Evolutionary conservation across 2,113 vertebrate species (phyloP), one percentile per base, ranked within the genome.

Genomic region (Prunella fulvescens): DNA sequence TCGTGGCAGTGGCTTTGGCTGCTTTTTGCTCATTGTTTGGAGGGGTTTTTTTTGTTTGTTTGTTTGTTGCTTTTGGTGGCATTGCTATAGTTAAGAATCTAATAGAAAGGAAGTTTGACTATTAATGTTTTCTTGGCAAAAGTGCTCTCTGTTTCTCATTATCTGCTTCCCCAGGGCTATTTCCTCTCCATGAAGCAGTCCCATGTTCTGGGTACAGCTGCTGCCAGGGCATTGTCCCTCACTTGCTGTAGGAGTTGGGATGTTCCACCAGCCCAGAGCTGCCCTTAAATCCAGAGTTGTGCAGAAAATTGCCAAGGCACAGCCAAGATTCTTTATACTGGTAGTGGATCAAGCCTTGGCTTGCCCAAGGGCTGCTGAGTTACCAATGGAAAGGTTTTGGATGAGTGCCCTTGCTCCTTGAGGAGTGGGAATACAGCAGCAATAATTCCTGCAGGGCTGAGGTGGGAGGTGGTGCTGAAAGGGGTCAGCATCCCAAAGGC

Each of bases 241-340:
- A 3, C 53, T 53, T 33, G 10, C 1, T 1, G 0, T 9, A 15
- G 33, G 16, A 48, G 11, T 7, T 28, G 51, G 45, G 47, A 8
- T 14, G 19, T 81, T 72, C 29, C 10, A 13, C 23, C 29, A 42
- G 26, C 28, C 25, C 25, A 40, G 33, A 71, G 37, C 42, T 47
- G 39, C 37, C 37, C 47, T 51, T 17, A 19, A 61, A 66, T n/a
- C 14, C 17, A 35, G 64, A 60, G 19, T 0, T 51, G 33, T 33
- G 51, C 26, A 35, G 40, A 53, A 17, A 83, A 11, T 15, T 26
- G 13, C 18, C 7, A 6, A 4, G 18, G 11, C 35, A 24, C 11
- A 45, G 24, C 16, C 0, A 37, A 37, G 37, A 0, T 35, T 28
- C 16, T 29, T 18, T 18, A 14, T 19, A 6, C 14, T 20, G 37